Base-by-base conservation (phyloP, 92 coral and sea anemone genomes). In the Desmophyllum pertusum region DNA sequence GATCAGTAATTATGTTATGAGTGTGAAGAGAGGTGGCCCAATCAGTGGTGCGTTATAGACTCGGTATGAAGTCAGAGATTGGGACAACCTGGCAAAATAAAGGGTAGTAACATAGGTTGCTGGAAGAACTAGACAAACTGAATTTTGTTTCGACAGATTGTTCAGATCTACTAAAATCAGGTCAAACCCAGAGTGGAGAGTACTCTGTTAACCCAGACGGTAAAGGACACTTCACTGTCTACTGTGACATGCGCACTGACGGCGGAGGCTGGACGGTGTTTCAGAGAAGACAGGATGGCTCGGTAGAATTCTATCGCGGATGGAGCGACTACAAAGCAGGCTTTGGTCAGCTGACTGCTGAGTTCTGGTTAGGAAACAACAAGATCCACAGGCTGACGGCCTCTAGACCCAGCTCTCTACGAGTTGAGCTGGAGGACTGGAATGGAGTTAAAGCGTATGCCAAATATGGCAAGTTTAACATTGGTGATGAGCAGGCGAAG, bases 251-350 rank as follows among this genome's bases (percentile, higher is more conserved):
- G 88, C 85, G 75, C 81, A 84, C 76, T 71, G 86, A 83, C 79
- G 86, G 90, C 48, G 90, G 90, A 69, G 85, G 89, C 31, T 87
- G 90, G 90, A 87, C 90, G 10, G 88, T 88, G 62, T 88, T 88
- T 77, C 92, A 88, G 67, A 74, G 86, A 88, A 88, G 92, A 73
- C 88, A 88, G 36, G 85, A 84, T 84, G 92, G 92, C 75, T 84
- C 88, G 41, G 85, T 61, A 18, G 78, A 88, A 78, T 88, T 88
- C 73, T 84, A 84, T 67, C 92, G 76, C 69, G 57, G 80, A 42
- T 89, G 89, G 92, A 45, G 48, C 30, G 81, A 85, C 25, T 89
- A 79, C 78, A 87, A 81, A 81, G 53, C 82, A 66, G 90, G 90
- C 27, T 81, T 87, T 70, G 90, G 90, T 21, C 78, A 87, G 76